Percentiles rank a stretch among this genome's conserved stretches.
Conservation (phyloP, 2,113 vertebrate genomes). For the Catharus fuscescens region DNA sequence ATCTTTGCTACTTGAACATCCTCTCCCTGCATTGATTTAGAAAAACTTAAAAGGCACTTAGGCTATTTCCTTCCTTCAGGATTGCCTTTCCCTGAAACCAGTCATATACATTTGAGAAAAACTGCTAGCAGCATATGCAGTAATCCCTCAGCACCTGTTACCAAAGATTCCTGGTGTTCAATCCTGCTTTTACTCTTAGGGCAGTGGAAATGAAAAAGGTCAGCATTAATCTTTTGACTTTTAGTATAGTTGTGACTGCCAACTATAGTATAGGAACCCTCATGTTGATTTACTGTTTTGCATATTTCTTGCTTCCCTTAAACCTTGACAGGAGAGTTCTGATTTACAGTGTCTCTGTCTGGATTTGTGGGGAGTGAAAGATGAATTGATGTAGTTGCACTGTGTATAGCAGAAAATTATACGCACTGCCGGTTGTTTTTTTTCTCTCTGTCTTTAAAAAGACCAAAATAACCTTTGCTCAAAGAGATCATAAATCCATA, state of each 20-base stretch:
- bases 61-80: not conserved
- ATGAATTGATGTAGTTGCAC: not conserved
- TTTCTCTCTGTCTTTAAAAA: not conserved
- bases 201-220: conserved; percentile 55
- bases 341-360: conserved; percentile 64
- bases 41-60: not conserved
- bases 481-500: conserved; percentile 60
- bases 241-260: conserved; percentile 27
- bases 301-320: conserved; percentile 59
- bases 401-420: conserved; percentile 47
- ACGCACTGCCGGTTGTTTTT: conserved; percentile 29
- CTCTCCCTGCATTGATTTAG: not conserved
- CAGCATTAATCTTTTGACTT: conserved; percentile 51
- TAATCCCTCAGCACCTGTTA: conserved; percentile 37
- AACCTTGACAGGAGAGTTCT: conserved; percentile 11
- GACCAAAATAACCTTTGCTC: conserved; percentile 18
- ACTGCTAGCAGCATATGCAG: not conserved
- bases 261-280: not conserved
- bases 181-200: conserved; percentile 45
- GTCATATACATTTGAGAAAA: conserved; percentile 11
- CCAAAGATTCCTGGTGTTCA: conserved; percentile 7
- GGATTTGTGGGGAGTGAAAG: conserved; percentile 5
- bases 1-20: not conserved
- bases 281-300: conserved; percentile 59
- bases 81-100: not conserved